Conservation (phyloP, 2,797 vertebrate species). For the Pseudochirops corinnae region DNA sequence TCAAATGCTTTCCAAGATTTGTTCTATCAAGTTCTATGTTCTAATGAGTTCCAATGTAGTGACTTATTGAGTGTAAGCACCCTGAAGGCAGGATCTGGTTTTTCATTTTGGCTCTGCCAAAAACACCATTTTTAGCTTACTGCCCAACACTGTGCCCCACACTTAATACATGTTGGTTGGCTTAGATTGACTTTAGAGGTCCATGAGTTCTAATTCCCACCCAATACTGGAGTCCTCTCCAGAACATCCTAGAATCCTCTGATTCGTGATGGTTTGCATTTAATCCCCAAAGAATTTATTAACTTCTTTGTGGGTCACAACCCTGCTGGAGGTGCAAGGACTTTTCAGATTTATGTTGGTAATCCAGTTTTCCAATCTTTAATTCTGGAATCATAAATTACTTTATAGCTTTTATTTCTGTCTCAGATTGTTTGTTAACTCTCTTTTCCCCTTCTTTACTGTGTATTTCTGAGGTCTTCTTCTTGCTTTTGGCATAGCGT, state of each 20-base stretch:
- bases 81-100: background rate
- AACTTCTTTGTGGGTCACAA: slow-evolving; percentile 27
- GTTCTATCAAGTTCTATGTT: background rate
- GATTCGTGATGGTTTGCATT: background rate
- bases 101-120: background rate
- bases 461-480: slow-evolving; percentile 21
- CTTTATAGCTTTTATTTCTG: slow-evolving; percentile 45
- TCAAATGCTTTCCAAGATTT: background rate
- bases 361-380: slow-evolving; percentile 37
- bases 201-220: background rate
- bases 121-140: background rate
- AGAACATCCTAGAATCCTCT: background rate
- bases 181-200: background rate
- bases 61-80: background rate
- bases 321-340: background rate
- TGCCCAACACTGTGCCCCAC: background rate
- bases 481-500: background rate
- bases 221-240: background rate
- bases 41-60: background rate
- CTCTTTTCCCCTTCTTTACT: slow-evolving; percentile 3
- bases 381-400: slow-evolving; percentile 8
- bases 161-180: background rate
- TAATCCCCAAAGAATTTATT: background rate
- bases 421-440: background rate
- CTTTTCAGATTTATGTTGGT: slow-evolving; percentile 35